Conservation (phyloP, 1,140 invertebrate genomes). For the Metaphire vulgaris region DNA sequence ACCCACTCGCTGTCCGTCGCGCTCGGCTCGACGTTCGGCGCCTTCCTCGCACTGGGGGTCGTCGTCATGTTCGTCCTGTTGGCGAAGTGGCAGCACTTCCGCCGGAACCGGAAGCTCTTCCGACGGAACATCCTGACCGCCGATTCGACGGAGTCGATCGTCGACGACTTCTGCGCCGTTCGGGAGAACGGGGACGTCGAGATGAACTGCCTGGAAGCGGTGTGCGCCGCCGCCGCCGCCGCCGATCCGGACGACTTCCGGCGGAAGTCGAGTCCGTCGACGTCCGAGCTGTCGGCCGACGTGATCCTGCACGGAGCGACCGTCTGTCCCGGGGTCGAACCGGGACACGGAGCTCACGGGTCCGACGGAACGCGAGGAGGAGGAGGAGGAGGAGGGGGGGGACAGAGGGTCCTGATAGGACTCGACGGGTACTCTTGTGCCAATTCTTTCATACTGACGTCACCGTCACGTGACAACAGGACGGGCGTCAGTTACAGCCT, state of each 20-base stretch:
- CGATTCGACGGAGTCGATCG: not conserved
- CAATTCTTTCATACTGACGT: conserved; percentile 12
- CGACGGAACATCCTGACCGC: conserved; percentile 6
- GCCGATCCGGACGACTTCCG: not conserved
- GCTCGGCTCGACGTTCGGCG: conserved; percentile 28
- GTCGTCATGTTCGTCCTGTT: conserved; percentile 30
- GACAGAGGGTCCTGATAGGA: not conserved
- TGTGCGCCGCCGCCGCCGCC: not conserved
- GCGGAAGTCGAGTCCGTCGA: not conserved
- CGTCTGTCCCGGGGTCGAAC: not conserved
- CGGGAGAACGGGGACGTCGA: conserved; percentile 5
- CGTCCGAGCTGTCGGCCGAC: not conserved
- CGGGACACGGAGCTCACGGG: not conserved
- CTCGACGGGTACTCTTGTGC: conserved; percentile 10
- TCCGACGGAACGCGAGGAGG: not conserved
- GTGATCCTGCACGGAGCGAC: not conserved
- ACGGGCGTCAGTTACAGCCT: conserved; percentile 11
- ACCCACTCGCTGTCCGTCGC: conserved; percentile 29
- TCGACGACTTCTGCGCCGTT: not conserved
- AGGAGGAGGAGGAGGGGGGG: not conserved
- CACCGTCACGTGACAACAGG: conserved; percentile 10
- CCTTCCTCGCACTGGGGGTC: conserved; percentile 30
- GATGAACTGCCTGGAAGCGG: not conserved
- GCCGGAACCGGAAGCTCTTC: conserved; percentile 1
- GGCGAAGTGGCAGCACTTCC: conserved; percentile 31